Evolutionary conservation across 1,140 invertebrate species (phyloP).

Genomic region (Saxidomus purpurata): DNA sequence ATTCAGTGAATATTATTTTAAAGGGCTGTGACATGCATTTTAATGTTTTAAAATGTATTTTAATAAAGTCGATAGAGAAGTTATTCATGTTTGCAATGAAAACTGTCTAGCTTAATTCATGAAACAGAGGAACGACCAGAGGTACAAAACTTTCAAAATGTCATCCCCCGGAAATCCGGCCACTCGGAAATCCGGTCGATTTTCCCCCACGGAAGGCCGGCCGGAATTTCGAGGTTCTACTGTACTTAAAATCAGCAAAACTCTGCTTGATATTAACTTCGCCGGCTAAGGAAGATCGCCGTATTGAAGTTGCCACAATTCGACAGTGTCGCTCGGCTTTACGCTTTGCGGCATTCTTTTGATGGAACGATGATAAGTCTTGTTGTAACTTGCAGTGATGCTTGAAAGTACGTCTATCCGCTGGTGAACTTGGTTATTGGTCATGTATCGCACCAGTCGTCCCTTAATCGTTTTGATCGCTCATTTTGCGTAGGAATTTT

Average conservation of each 20-base stretch:
- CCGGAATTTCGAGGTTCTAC: too few species aligned
- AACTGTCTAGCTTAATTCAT: too few species aligned
- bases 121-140: too few species aligned
- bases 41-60: too few species aligned
- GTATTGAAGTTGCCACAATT: constrained; percentile 18
- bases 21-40: too few species aligned
- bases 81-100: too few species aligned
- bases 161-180: too few species aligned
- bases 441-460: constrained; percentile 47
- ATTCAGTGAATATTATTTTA: too few species aligned
- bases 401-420: constrained; percentile 28
- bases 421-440: not conserved
- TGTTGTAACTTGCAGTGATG: constrained; percentile 57
- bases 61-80: too few species aligned
- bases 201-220: too few species aligned
- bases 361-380: constrained; percentile 53
- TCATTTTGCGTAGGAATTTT: constrained; percentile 49
- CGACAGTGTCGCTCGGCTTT: not conserved
- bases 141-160: too few species aligned
- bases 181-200: too few species aligned
- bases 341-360: not conserved
- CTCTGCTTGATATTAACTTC: not conserved
- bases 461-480: constrained; percentile 59
- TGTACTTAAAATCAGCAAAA: constrained; percentile 22
- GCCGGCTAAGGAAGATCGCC: not conserved